Evolutionary conservation across 2,888 invertebrate species (phyloP).

Genomic region (Microctonus hyperodae): DNA sequence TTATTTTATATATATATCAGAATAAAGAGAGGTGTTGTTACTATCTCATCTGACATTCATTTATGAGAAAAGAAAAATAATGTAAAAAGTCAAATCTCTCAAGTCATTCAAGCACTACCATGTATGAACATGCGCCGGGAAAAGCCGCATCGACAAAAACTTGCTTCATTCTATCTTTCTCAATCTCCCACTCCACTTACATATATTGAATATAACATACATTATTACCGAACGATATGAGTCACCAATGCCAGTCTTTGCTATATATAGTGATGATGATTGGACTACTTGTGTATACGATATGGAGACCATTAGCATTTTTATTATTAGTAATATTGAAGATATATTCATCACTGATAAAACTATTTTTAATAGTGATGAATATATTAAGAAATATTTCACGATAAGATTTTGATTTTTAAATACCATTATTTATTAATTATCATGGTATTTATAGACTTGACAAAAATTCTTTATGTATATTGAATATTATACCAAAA

Average conservation of each 20-base stretch:
- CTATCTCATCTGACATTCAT: not conserved
- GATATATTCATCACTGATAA: not conserved
- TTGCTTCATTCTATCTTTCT: conserved; percentile 35
- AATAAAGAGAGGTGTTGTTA: not conserved
- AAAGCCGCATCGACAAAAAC: conserved; percentile 50
- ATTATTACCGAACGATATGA: conserved; percentile 48
- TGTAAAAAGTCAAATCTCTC: conserved; percentile 6
- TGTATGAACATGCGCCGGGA: conserved; percentile 58
- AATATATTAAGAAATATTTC: too few relatives aligned
- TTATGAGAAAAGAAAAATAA: not conserved
- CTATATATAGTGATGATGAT: conserved; percentile 60
- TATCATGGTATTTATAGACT: too few relatives aligned
- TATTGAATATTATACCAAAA: too few relatives aligned
- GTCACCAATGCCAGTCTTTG: conserved; percentile 60
- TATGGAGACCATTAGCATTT: conserved; percentile 46
- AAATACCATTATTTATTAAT: too few relatives aligned
- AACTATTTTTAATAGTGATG: too few relatives aligned
- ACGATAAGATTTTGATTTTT: too few relatives aligned
- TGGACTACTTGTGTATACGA: conserved; percentile 40
- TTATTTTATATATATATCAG: not conserved
- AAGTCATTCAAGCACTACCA: conserved; percentile 45
- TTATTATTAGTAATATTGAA: not conserved
- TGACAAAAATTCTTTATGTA: too few relatives aligned
- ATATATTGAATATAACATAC: conserved; percentile 37
- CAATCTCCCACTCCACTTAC: conserved; percentile 35